Percentiles rank a stretch among this genome's conserved stretches.
phyloP scores from a whole-genome alignment of 2,797 vertebrate genomes.

The Carduelis carduelis region DNA sequence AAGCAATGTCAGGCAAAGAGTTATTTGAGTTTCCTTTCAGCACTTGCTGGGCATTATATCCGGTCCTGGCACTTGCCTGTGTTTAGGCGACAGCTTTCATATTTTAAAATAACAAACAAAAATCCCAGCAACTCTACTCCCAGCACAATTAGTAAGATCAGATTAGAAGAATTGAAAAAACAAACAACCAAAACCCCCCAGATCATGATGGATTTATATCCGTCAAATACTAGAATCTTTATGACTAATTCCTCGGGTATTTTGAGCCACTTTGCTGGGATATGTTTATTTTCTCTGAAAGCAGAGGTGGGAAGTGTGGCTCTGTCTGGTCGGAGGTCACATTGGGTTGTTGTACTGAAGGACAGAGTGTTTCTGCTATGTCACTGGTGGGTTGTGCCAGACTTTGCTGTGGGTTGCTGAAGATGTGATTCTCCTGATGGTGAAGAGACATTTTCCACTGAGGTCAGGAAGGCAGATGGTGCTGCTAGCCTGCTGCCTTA shows the following conservation, averaged over 20 bases:
- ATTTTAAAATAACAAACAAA: slow-evolving; percentile 42
- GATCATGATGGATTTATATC: not conserved
- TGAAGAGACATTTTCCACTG: not conserved
- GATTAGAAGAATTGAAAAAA: not conserved
- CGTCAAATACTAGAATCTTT: not conserved
- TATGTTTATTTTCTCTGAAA: slow-evolving; percentile 1
- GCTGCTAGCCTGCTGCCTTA: not conserved
- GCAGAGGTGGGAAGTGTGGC: not conserved
- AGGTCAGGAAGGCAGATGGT: not conserved
- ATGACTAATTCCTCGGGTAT: slow-evolving; percentile 1
- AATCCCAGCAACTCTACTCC: not conserved
- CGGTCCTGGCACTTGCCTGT: not conserved
- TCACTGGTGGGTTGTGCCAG: not conserved
- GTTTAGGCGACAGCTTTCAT: slow-evolving; percentile 1
- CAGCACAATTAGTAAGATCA: not conserved
- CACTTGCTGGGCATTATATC: slow-evolving; percentile 12
- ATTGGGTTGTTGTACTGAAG: not conserved
- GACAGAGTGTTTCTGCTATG: not conserved
- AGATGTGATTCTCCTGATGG: not conserved
- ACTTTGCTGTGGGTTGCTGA: not conserved
- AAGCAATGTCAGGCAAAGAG: not conserved
- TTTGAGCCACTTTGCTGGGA: not conserved
- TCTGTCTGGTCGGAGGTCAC: not conserved
- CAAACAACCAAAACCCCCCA: not conserved
- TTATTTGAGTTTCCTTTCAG: slow-evolving; percentile 41